Base-by-base conservation (phyloP, 1,140 invertebrate genomes). In the Dinoponera quadriceps region DNA sequence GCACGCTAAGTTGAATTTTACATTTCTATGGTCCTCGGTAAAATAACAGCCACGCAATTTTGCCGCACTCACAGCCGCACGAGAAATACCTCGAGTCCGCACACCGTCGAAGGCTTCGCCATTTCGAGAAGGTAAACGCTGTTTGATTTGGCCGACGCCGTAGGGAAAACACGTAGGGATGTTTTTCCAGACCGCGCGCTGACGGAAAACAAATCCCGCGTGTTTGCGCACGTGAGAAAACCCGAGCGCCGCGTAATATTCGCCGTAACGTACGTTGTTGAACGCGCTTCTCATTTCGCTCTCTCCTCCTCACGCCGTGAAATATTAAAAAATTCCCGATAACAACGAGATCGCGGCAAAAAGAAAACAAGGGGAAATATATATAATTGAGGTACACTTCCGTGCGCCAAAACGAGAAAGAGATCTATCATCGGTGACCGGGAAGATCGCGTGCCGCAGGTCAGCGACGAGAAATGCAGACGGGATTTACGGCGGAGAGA, bases 381-480 rank as follows among this genome's bases (percentile, higher is more conserved):
- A n/a, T n/a, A n/a, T n/a, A n/a, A n/a, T n/a, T n/a, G n/a, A n/a
- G n/a, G n/a, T n/a, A n/a, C n/a, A n/a, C n/a, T n/a, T n/a, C n/a
- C n/a, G n/a, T n/a, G n/a, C n/a, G 16, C 11, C 14, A 27, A 74
- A 48, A 74, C 3, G 25, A 25, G 27, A 33, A 38, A 49, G 25
- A 20, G 22, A 63, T 27, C 14, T 20, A 44, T 66, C 33, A 83
- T 84, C 73, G 51, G 57, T 63, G 59, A 44, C 3, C 0, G 57
- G 29, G 54, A 13, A 48, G 74, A 87, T 87, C 86, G 86, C 86
- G 81, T 86, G 86, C 81, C 77, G 78, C 55, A 81, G 4, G 85
- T 86, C 85, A 86, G 85, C 85, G 72, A 69, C 78, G 85, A 87
- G 73, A 86, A 87, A 87, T 71, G 86, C 63, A 84, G 85, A 86